Evolutionary conservation across 2,888 invertebrate species (phyloP).

Genomic region (Formica aserva): DNA sequence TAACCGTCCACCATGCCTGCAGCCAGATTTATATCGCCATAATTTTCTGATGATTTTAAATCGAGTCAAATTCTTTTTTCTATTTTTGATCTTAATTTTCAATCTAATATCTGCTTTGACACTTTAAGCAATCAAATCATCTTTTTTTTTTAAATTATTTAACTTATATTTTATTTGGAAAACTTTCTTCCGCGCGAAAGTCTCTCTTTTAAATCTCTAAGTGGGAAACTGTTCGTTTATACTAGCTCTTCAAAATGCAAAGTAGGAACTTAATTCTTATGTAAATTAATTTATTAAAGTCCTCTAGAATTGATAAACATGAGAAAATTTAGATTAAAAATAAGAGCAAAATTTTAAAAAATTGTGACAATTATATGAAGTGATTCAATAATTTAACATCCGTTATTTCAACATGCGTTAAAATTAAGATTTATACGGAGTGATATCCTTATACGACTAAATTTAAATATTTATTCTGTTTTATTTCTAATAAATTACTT

Average conservation of each 20-base stretch:
- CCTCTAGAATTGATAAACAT: background rate
- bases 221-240: background rate
- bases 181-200: background rate
- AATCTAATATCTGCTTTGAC: background rate
- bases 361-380: background rate
- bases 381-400: background rate
- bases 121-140: background rate
- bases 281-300: background rate
- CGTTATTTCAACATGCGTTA: background rate
- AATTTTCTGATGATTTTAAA: background rate
- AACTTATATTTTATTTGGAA: background rate
- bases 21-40: background rate
- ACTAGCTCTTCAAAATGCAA: background rate
- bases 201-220: background rate
- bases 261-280: background rate
- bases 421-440: background rate
- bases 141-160: background rate
- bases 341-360: background rate
- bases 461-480: background rate
- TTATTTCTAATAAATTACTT: background rate
- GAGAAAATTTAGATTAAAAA: background rate
- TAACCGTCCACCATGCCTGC: constrained; percentile 84
- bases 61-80: background rate
- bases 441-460: background rate
- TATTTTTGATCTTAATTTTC: background rate